Percentiles rank a stretch among this genome's conserved stretches.
Conservation (phyloP, 2,797 vertebrate species). For the Lagodon rhomboides region DNA sequence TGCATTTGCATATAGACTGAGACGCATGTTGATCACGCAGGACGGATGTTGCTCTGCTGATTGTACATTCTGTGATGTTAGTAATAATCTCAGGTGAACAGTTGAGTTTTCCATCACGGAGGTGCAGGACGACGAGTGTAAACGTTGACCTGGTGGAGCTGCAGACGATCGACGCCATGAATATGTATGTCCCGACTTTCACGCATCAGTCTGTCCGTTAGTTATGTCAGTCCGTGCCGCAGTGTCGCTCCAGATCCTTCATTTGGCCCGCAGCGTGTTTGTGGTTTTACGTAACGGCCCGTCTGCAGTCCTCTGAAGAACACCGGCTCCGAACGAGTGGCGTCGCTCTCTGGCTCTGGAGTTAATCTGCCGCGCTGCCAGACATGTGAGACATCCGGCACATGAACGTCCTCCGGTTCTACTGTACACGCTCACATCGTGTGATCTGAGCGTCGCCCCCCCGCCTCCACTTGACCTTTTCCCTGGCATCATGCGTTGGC, state of each 20-base stretch:
- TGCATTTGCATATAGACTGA: too few species aligned
- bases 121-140: neutral
- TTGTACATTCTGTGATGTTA: too few species aligned
- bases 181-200: neutral
- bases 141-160: neutral
- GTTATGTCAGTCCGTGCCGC: neutral
- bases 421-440: neutral
- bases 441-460: neutral
- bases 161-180: neutral
- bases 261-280: constrained; percentile 1
- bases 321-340: constrained; percentile 9
- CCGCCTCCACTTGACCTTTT: constrained; percentile 30
- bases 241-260: neutral
- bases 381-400: constrained; percentile 21
- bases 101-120: neutral
- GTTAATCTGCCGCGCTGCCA: constrained; percentile 22
- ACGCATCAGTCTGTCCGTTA: neutral
- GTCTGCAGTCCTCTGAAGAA: constrained; percentile 10
- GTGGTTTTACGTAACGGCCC: constrained; percentile 18
- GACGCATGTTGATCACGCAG: too few species aligned
- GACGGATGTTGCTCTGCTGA: too few species aligned
- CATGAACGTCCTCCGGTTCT: constrained; percentile 7
- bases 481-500: constrained; percentile 41
- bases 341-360: constrained; percentile 4
- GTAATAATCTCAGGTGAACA: neutral